These are phyloP conservation scores for Setophaga petechia DNA, from an alignment of 2,113 vertebrate species.

Conservation along the genomic window DNA sequence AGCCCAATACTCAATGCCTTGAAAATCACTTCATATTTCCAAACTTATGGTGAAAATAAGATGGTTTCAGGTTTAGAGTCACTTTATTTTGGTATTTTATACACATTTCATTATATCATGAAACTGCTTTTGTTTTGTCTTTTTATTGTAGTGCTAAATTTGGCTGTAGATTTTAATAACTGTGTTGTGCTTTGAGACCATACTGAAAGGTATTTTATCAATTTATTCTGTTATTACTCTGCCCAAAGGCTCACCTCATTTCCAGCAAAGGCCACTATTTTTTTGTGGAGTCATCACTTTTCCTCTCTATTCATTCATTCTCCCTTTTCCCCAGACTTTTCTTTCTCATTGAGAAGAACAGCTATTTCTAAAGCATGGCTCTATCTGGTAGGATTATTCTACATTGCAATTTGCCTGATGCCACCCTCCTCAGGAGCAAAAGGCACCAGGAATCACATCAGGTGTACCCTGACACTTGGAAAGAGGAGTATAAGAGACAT, in stretches of 20 bases:
- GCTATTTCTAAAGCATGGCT: neutral
- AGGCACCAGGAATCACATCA: neutral
- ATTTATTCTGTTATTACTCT: conserved; percentile 46
- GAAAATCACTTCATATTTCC: conserved; percentile 46
- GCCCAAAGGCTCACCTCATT: conserved; percentile 36
- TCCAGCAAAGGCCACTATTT: neutral
- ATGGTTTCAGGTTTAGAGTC: neutral
- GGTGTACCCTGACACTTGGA: neutral
- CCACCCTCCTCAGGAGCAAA: neutral
- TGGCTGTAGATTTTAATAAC: conserved; percentile 64
- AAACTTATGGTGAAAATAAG: neutral
- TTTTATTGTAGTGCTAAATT: conserved; percentile 61
- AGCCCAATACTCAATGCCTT: neutral
- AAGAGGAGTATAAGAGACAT: neutral
- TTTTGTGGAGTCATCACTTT: conserved; percentile 55
- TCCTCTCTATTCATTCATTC: neutral
- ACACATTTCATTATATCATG: neutral
- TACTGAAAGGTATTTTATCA: conserved; percentile 58
- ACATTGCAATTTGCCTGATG: neutral
- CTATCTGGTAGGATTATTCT: neutral
- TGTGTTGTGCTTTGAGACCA: conserved; percentile 35
- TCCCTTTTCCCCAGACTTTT: neutral
- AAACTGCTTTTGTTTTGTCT: conserved; percentile 29
- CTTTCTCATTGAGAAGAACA: neutral
- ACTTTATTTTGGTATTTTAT: conserved; percentile 25